A percentile compares a stretch with the other conserved stretches of the same genome.
Conservation (phyloP, 2,888 invertebrate species). For the Acleris cristana region DNA sequence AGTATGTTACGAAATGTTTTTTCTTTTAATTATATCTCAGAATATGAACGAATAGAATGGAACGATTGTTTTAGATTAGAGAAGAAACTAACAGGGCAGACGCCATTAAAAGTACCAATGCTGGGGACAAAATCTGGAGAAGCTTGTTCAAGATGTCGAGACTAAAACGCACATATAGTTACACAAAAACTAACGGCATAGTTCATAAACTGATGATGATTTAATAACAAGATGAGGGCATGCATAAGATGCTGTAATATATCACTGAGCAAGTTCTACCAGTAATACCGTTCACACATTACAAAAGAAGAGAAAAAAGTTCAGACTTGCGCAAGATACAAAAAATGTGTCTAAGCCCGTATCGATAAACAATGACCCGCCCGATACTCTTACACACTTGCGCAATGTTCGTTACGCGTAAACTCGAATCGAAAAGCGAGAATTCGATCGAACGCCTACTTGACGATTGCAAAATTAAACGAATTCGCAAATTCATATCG, state of each 20-base stretch:
- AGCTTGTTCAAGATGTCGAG: too few species aligned
- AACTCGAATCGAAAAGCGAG: conserved; percentile 23
- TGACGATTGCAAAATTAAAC: conserved; percentile 23
- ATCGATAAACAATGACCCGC: conserved; percentile 27
- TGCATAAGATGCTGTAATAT: background rate
- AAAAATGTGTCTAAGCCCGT: conserved; percentile 17
- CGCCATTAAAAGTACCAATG: too few species aligned
- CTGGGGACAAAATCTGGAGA: too few species aligned
- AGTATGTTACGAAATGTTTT: too few species aligned
- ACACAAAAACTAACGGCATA: too few species aligned
- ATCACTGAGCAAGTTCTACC: conserved; percentile 1
- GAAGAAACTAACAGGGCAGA: too few species aligned
- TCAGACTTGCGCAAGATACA: conserved; percentile 19
- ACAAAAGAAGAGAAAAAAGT: conserved; percentile 17
- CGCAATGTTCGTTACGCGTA: conserved; percentile 26
- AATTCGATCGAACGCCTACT: conserved; percentile 20
- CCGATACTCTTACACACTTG: conserved; percentile 25
- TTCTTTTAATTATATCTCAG: too few species aligned
- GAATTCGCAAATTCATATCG: conserved; percentile 21
- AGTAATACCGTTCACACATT: conserved; percentile 10
- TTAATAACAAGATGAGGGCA: too few species aligned
- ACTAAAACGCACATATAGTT: too few species aligned
- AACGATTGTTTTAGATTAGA: too few species aligned
- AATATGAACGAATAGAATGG: too few species aligned
- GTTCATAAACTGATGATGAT: too few species aligned